Percentiles rank a stretch among this genome's conserved stretches.
Evolutionary conservation across 2,113 vertebrate genomes (phyloP).

Genomic region (Shinisaurus crocodilurus): DNA sequence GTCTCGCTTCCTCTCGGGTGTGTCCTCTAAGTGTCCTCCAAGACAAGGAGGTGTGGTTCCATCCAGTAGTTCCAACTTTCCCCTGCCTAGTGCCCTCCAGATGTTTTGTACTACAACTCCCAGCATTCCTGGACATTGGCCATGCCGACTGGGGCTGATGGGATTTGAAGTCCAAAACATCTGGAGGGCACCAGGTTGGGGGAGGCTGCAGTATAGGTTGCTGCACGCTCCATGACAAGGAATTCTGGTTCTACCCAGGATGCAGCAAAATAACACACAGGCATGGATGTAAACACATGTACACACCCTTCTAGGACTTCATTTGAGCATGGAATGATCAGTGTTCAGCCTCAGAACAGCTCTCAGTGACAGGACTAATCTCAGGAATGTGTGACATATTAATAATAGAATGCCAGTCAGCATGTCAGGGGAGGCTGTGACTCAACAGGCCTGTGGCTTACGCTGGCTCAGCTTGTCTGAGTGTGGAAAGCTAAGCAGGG

Average conservation of each 20-base stretch:
- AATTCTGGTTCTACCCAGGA: background rate
- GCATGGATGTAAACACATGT: no score
- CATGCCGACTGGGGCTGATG: no score
- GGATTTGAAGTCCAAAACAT: no score
- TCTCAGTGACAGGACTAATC: background rate
- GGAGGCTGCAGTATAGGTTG: no score
- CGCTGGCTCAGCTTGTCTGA: no score
- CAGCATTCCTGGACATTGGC: no score
- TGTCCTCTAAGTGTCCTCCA: background rate
- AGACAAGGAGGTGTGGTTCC: background rate
- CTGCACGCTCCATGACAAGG: background rate
- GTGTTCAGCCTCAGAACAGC: background rate
- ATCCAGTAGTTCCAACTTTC: background rate
- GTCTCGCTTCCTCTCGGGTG: background rate
- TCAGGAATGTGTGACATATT: background rate
- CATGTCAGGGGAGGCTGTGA: no score
- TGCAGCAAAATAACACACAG: background rate
- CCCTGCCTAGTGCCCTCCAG: no score
- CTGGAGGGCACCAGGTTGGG: no score
- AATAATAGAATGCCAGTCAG: background rate
- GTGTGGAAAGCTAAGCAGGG: no score
- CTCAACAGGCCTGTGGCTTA: no score
- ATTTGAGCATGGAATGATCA: background rate
- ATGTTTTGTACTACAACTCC: no score
- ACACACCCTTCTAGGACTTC: background rate